These are phyloP conservation scores for Muscicapa striata DNA, from an alignment of 2,797 vertebrate genomes.

Conservation along the genomic window DNA sequence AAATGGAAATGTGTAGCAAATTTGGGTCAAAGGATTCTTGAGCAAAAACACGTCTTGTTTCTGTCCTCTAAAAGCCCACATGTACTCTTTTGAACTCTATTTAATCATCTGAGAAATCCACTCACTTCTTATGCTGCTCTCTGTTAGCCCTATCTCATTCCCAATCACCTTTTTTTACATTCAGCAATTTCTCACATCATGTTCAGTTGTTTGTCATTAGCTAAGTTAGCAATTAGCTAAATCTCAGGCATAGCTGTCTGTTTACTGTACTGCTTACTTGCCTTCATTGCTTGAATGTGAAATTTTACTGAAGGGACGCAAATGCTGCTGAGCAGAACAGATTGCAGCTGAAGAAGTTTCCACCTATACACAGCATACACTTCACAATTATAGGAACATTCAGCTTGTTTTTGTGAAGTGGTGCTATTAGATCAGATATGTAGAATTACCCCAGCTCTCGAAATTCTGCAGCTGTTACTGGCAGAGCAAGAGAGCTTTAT, in stretches of 20 bases:
- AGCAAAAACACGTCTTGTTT: rapidly evolving
- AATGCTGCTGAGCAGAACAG: not conserved
- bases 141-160: not conserved
- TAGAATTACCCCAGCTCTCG: not conserved
- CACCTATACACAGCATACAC: not conserved
- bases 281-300: not conserved
- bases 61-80: not conserved
- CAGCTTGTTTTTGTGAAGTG: not conserved
- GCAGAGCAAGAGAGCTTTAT: not conserved
- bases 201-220: not conserved
- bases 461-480: not conserved
- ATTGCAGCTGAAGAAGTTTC: not conserved
- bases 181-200: not conserved
- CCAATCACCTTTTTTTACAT: not conserved
- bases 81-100: not conserved
- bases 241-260: not conserved
- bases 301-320: not conserved
- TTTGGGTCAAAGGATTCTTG: not conserved
- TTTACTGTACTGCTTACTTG: not conserved
- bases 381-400: not conserved
- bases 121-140: not conserved
- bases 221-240: not conserved
- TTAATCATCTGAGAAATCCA: not conserved
- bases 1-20: not conserved
- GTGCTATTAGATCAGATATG: not conserved